These are phyloP conservation scores for Drosophila prostipennis DNA, from an alignment of 2,888 invertebrate genomes.

Conservation along the genomic window DNA sequence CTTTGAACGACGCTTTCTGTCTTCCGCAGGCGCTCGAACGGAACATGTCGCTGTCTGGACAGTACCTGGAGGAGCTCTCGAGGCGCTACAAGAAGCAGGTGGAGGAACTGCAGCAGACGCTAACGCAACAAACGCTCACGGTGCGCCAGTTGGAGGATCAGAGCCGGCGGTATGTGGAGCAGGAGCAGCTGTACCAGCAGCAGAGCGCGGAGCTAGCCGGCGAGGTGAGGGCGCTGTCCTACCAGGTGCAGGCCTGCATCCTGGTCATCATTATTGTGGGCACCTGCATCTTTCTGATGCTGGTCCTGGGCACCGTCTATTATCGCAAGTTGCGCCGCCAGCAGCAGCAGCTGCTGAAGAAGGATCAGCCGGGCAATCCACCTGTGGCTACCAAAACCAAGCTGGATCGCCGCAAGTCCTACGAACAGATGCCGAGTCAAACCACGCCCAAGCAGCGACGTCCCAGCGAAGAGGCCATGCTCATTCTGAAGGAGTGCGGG, in stretches of 20 bases:
- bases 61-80: constrained; percentile 98
- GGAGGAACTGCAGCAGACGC: constrained; percentile 95
- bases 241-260: constrained; percentile 85
- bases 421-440: constrained; percentile 86
- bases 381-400: constrained; percentile 47
- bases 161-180: constrained; percentile 88
- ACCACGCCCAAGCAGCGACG: constrained; percentile 84
- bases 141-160: constrained; percentile 90
- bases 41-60: constrained; percentile 98
- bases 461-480: constrained; percentile 90
- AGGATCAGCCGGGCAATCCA: constrained; percentile 34
- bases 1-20: constrained; percentile 33
- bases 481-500: constrained; percentile 85
- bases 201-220: constrained; percentile 89
- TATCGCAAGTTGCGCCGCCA: constrained; percentile 80
- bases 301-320: constrained; percentile 79
- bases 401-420: constrained; percentile 86
- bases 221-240: constrained; percentile 87
- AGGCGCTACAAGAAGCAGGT: constrained; percentile 97
- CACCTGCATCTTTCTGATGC: constrained; percentile 80
- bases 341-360: constrained; percentile 68
- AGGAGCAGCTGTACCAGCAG: constrained; percentile 92
- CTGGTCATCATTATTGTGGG: constrained; percentile 82
- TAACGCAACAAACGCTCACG: constrained; percentile 93
- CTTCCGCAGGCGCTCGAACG: constrained; percentile 92